Percentiles rank a stretch among this genome's conserved stretches.
Evolutionary conservation across 1,140 invertebrate genomes (phyloP).

Genomic region (Sinonovacula constricta): DNA sequence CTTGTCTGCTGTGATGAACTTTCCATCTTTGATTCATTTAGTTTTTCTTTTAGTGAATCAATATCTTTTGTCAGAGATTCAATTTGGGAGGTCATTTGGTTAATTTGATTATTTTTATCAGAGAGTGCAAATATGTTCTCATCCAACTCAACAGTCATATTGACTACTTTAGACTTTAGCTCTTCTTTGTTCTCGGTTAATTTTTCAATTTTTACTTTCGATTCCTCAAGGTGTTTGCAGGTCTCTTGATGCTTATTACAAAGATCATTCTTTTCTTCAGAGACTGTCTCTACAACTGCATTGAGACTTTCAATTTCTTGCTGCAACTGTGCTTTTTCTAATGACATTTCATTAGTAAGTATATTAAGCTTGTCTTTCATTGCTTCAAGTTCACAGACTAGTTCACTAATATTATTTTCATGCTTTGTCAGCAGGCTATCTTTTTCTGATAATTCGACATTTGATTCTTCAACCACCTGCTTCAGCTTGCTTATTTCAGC

Average conservation of each 20-base stretch:
- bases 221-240: no score
- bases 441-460: neutral
- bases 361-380: slow-evolving; percentile 6
- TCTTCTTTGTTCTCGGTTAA: neutral
- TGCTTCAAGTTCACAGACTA: neutral
- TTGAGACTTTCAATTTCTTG: slow-evolving; percentile 16
- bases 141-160: neutral
- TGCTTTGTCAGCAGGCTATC: neutral
- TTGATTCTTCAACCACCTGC: neutral
- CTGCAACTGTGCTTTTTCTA: neutral
- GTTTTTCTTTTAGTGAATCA: slow-evolving; percentile 1
- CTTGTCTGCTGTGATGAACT: neutral
- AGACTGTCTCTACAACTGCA: neutral
- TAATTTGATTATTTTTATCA: neutral
- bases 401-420: neutral
- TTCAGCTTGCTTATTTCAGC: neutral
- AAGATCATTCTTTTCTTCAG: no score
- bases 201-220: slow-evolving; percentile 3
- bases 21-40: neutral
- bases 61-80: neutral
- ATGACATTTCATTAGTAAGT: slow-evolving; percentile 4
- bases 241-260: no score
- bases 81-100: neutral
- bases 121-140: neutral
- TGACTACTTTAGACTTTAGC: neutral